These are phyloP conservation scores for Rynchops niger DNA, from an alignment of 2,113 vertebrate species.

Conservation along the genomic window DNA sequence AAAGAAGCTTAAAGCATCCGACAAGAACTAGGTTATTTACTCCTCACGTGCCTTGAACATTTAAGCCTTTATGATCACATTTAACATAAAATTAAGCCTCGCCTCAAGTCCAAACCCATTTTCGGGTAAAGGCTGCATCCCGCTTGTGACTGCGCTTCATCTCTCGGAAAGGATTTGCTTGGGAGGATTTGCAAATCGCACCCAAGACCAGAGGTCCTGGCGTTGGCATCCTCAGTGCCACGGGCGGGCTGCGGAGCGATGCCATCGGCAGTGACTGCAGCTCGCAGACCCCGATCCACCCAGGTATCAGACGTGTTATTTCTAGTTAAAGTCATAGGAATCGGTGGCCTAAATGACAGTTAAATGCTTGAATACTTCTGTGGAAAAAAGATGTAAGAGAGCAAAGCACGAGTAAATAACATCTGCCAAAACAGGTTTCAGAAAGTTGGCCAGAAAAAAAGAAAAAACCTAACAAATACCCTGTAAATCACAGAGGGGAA, in stretches of 20 bases:
- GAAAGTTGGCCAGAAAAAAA: background rate
- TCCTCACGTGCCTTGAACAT: background rate
- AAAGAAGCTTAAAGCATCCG: background rate
- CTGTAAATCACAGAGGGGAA: slow-evolving; percentile 18
- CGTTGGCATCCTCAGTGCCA: background rate
- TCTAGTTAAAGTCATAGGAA: background rate
- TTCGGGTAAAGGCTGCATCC: background rate
- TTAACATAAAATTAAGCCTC: background rate
- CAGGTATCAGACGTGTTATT: background rate
- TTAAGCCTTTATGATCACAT: background rate
- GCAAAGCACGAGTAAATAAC: background rate
- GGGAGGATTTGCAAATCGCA: background rate
- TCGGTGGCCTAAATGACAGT: background rate
- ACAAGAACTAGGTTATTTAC: background rate
- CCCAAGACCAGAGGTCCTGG: background rate
- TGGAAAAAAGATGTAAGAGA: background rate
- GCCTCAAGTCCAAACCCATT: background rate
- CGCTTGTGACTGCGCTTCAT: background rate
- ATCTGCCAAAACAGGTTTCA: background rate
- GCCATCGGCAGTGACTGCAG: background rate
- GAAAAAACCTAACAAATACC: background rate
- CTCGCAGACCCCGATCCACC: background rate
- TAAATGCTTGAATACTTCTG: background rate
- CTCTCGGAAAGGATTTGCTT: background rate
- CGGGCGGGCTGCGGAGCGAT: accelerated